phyloP scores from a whole-genome alignment of 1,140 invertebrate species.

The Globodera ellingtonae region DNA sequence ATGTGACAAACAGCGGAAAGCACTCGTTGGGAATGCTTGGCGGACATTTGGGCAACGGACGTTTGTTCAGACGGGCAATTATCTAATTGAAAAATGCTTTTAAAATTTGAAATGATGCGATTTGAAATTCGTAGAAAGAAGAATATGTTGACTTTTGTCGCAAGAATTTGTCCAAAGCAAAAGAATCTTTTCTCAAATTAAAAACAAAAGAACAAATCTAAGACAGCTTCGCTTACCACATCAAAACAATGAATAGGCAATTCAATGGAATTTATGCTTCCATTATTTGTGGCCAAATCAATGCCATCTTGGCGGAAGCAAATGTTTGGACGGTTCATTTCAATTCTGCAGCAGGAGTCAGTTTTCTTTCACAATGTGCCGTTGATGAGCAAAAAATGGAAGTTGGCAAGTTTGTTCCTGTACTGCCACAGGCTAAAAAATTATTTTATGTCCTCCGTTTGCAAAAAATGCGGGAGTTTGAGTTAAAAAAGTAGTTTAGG shows the following conservation, averaged over 20 bases:
- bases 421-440: background rate
- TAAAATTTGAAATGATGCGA: too few species aligned
- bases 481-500: too few species aligned
- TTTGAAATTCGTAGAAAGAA: too few species aligned
- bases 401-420: too few species aligned
- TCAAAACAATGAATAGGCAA: conserved; percentile 61
- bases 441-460: background rate
- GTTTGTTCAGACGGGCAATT: conserved; percentile 36
- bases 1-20: conserved; percentile 69
- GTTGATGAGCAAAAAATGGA: too few species aligned
- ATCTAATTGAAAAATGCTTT: background rate
- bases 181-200: background rate
- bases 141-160: too few species aligned
- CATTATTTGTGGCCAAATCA: background rate
- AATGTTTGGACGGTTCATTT: background rate
- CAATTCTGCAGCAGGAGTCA: background rate
- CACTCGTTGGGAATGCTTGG: conserved; percentile 49
- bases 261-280: conserved; percentile 32
- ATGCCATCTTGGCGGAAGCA: background rate
- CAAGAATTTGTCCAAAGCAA: too few species aligned
- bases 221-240: conserved; percentile 35
- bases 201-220: too few species aligned
- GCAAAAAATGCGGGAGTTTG: too few species aligned
- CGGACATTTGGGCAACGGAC: conserved; percentile 41
- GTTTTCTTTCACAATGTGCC: too few species aligned